phyloP scores from a whole-genome alignment of 37 sponge, comb jelly and placozoan species.

The Eunapius fragilis region DNA sequence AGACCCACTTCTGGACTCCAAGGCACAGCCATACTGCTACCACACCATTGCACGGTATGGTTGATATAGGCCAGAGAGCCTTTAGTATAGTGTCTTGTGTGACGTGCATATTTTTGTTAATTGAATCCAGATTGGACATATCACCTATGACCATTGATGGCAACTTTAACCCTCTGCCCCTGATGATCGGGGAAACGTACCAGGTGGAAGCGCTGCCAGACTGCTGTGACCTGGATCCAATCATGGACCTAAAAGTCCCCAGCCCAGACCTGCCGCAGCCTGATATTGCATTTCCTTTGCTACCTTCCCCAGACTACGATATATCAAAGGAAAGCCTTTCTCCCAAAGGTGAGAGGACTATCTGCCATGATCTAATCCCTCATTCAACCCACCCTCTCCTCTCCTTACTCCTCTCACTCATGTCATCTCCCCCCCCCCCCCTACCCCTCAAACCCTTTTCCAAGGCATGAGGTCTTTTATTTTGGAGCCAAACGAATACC shows the following conservation, averaged over 20 bases:
- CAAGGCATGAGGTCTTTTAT: background rate
- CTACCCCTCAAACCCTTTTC: background rate
- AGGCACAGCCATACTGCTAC: conserved; percentile 41
- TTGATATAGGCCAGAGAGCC: background rate
- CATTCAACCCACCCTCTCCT: background rate
- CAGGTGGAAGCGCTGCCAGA: background rate
- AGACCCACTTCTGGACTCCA: conserved; percentile 65
- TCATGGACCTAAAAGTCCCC: background rate
- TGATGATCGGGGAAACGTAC: background rate
- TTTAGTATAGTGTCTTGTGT: too few species aligned
- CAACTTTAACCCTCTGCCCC: background rate
- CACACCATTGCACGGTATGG: conserved; percentile 17
- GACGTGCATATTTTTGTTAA: too few species aligned
- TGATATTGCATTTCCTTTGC: background rate
- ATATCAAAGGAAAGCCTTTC: background rate
- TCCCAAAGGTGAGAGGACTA: background rate
- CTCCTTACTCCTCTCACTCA: too few species aligned
- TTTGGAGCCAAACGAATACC: background rate
- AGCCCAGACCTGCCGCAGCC: background rate
- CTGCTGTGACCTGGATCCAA: background rate
- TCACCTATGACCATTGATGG: background rate
- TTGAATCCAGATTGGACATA: background rate
- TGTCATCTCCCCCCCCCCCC: background rate
- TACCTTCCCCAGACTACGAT: background rate
- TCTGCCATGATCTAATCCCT: background rate